Evolutionary conservation across 2,888 invertebrate genomes (phyloP).

Genomic region (Patella caerulea): DNA sequence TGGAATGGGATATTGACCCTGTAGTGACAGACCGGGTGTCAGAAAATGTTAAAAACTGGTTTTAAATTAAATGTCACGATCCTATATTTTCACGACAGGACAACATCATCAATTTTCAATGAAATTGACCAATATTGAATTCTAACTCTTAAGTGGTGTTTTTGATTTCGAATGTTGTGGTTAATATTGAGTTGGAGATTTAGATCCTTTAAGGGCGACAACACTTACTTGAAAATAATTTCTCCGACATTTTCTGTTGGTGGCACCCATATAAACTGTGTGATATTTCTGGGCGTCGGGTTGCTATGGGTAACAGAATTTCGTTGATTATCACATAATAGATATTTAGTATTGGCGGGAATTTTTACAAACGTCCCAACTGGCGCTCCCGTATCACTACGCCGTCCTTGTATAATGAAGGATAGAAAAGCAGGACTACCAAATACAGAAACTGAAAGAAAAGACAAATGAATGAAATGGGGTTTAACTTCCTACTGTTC

Average conservation of each 20-base stretch:
- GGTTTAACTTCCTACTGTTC: too few relatives aligned
- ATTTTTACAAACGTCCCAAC: background rate
- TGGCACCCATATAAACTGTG: background rate
- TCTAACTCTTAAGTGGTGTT: too few relatives aligned
- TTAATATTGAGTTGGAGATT: background rate
- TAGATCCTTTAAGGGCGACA: background rate
- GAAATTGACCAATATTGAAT: too few relatives aligned
- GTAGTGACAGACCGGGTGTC: too few relatives aligned
- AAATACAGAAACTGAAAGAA: background rate
- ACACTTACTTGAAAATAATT: conserved; percentile 4
- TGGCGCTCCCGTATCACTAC: background rate
- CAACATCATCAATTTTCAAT: too few relatives aligned
- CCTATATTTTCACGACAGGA: too few relatives aligned
- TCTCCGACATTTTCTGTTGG: background rate
- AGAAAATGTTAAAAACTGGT: too few relatives aligned
- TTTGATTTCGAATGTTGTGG: too few relatives aligned
- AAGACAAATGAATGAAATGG: too few relatives aligned
- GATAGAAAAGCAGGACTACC: background rate
- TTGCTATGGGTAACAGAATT: background rate
- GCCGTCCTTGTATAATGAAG: background rate
- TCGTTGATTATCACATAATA: background rate
- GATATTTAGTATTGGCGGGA: background rate
- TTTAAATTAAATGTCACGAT: too few relatives aligned
- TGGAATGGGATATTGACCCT: too few relatives aligned
- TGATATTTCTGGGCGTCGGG: background rate